Conservation (phyloP, 2,113 vertebrate genomes). For the Engraulis encrasicolus region DNA sequence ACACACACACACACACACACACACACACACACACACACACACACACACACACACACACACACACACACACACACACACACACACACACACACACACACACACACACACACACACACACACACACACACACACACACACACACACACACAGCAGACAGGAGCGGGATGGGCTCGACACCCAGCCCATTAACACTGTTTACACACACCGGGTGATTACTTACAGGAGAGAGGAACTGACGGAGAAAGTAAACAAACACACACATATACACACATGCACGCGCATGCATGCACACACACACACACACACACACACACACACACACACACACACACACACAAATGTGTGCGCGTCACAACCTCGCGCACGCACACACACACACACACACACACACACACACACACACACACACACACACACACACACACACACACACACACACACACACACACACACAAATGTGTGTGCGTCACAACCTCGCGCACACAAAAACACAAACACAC, state of each 20-base stretch:
- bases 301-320: background rate
- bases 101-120: too few species aligned
- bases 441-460: slow-evolving; percentile 32
- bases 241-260: slow-evolving; percentile 30
- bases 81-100: too few species aligned
- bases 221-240: slow-evolving; percentile 52
- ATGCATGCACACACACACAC: background rate
- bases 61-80: too few species aligned
- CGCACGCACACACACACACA: slow-evolving; percentile 25
- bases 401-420: background rate
- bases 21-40: too few species aligned
- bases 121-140: too few species aligned
- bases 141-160: too few species aligned
- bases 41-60: too few species aligned
- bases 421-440: slow-evolving; percentile 18
- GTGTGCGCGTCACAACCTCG: too few species aligned
- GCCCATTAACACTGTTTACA: slow-evolving; percentile 78
- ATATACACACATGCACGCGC: background rate
- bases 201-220: slow-evolving; percentile 68
- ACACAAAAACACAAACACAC: background rate
- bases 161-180: slow-evolving; percentile 66
- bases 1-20: too few species aligned
- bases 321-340: slow-evolving; percentile 9
- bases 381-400: background rate
- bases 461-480: too few species aligned